Evolutionary conservation across 2,888 invertebrate genomes (phyloP).

Genomic region (Ectobius pallidus): DNA sequence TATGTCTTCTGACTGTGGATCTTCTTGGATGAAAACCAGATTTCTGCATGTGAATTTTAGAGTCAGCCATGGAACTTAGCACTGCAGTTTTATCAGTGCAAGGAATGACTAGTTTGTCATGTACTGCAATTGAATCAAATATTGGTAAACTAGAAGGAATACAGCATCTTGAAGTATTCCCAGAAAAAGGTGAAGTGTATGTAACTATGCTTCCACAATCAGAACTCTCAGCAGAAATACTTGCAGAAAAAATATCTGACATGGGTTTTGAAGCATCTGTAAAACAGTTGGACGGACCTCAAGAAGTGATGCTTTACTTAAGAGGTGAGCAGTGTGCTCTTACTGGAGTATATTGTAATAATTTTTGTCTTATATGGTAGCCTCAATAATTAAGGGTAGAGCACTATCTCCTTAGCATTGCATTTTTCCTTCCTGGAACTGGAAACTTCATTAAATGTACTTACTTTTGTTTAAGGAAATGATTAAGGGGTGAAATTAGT

Average conservation of each 20-base stretch:
- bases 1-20: neutral
- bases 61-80: neutral
- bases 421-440: too few relatives aligned
- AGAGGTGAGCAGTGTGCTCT: neutral
- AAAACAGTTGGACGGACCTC: neutral
- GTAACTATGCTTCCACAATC: constrained; percentile 77
- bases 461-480: too few relatives aligned
- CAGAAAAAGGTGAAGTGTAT: constrained; percentile 67
- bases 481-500: too few relatives aligned
- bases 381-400: too few relatives aligned
- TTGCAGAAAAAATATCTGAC: constrained; percentile 78
- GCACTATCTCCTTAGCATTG: too few relatives aligned
- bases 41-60: neutral
- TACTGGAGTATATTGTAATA: too few relatives aligned
- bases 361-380: too few relatives aligned
- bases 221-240: constrained; percentile 61
- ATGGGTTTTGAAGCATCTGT: constrained; percentile 81
- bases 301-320: constrained; percentile 1
- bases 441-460: too few relatives aligned
- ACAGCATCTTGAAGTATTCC: constrained; percentile 63
- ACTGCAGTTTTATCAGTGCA: constrained; percentile 37
- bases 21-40: neutral
- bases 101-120: constrained; percentile 89
- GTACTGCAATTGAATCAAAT: constrained; percentile 81
- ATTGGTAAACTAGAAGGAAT: constrained; percentile 71